These are phyloP conservation scores for Hycleus cichorii DNA, from an alignment of 1,140 invertebrate species.

Conservation along the genomic window DNA sequence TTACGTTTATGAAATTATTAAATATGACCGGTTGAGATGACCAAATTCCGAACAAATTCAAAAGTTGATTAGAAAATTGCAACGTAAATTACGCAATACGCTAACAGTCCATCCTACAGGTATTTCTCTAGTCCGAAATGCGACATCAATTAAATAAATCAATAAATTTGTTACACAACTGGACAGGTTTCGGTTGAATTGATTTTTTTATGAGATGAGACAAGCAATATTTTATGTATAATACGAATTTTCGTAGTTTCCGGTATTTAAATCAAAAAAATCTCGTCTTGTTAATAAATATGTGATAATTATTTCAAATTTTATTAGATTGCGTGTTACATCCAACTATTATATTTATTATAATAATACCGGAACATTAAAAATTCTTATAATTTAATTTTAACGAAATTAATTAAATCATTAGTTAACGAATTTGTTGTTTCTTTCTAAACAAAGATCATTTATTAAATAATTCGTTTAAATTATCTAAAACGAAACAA, in stretches of 20 bases:
- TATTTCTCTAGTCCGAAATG: conserved; percentile 8
- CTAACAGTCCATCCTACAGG: background rate
- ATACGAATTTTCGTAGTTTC: background rate
- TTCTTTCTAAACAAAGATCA: no score
- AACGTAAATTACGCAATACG: conserved; percentile 7
- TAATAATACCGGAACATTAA: background rate
- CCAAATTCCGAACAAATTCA: background rate
- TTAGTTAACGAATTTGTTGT: background rate
- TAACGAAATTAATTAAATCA: background rate
- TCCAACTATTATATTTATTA: background rate
- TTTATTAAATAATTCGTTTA: no score
- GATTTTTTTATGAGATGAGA: conserved; percentile 1
- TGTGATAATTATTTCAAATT: background rate
- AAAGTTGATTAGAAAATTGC: conserved; percentile 7
- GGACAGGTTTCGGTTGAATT: conserved; percentile 11
- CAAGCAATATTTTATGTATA: no score
- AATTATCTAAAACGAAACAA: no score
- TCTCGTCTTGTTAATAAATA: background rate
- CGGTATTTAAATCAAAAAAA: background rate
- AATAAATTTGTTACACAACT: conserved; percentile 15
- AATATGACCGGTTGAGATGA: background rate
- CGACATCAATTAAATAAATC: conserved; percentile 7
- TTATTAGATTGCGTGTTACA: background rate
- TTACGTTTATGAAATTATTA: no score
- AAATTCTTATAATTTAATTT: background rate